These are phyloP conservation scores for Nothocercus julius DNA, from an alignment of 2,113 vertebrate species.

Conservation along the genomic window DNA sequence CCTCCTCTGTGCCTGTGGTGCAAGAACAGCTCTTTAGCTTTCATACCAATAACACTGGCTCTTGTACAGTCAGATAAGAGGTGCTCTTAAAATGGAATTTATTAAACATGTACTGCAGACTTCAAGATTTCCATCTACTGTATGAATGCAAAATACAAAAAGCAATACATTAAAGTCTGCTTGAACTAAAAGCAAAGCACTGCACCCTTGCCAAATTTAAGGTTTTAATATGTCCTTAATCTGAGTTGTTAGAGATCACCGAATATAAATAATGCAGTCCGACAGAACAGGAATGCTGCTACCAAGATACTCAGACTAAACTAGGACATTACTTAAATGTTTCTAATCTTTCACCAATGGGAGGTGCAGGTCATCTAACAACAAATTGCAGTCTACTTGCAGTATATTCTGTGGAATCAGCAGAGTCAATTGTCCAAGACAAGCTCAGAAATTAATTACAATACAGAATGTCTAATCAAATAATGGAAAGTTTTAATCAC, in stretches of 20 bases:
- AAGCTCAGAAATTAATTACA: slow-evolving; percentile 57
- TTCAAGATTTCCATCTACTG: slow-evolving; percentile 49
- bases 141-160: background rate
- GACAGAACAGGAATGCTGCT: slow-evolving; percentile 57
- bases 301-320: slow-evolving; percentile 67
- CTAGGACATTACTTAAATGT: slow-evolving; percentile 72
- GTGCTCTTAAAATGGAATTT: slow-evolving; percentile 40
- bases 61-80: slow-evolving; percentile 53
- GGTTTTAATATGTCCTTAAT: slow-evolving; percentile 60
- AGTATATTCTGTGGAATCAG: slow-evolving; percentile 18
- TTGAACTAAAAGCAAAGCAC: slow-evolving; percentile 22
- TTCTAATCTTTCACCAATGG: slow-evolving; percentile 73
- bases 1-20: slow-evolving; percentile 15
- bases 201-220: slow-evolving; percentile 46
- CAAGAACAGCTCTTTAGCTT: slow-evolving; percentile 39
- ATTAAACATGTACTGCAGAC: slow-evolving; percentile 30
- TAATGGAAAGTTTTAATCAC: slow-evolving; percentile 70
- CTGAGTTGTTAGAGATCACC: slow-evolving; percentile 46
- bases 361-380: slow-evolving; percentile 72
- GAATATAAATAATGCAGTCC: slow-evolving; percentile 68
- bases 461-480: slow-evolving; percentile 66
- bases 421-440: slow-evolving; percentile 27
- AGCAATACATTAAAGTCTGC: slow-evolving; percentile 18
- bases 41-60: slow-evolving; percentile 24
- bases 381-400: slow-evolving; percentile 17